Evolutionary conservation across 2,113 vertebrate genomes (phyloP), one percentile per base, ranked within the genome.

Genomic region (Tauraco erythrolophus): DNA sequence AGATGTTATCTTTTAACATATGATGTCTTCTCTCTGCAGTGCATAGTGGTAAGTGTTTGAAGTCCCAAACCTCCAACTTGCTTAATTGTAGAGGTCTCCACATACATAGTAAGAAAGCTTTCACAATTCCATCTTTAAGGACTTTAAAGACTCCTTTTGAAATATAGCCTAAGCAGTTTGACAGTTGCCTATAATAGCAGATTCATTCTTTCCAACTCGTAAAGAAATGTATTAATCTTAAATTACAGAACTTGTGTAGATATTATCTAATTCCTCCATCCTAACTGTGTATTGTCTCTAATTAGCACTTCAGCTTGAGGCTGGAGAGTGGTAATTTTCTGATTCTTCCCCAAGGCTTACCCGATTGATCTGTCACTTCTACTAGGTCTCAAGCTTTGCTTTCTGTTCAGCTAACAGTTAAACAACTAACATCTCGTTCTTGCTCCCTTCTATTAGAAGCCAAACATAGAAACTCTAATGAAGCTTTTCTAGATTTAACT

Each of bases 261-360:
- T 96, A 69, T 72, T 97, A 30, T 89, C 43, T 43, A 80, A 76
- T 92, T 97, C 79, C 46, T 92, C 43, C 89, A 30, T 80, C 80
- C 83, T 71, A 84, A 51, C 60, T 95, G 19, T 90, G 21, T 68
- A 23, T 92, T 97, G 78, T 92, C 71, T 94, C 90, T 98, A 95
- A 95, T 97, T 97, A 97, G 45, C 62, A 58, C 97, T 97, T 98
- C 84, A 88, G 3, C 80, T 97, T 96, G 87, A 97, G 43, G 28
- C 25, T 65, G 27, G 56, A 92, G 80, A 77, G 37, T 65, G 91
- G 39, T 94, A 95, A 95, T 98, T 97, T 96, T 93, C 43, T 69
- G 72, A 39, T 89, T 95, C 62, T 75, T 75, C 33, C 27, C 50
- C 19, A 62, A 62, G 72, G 54, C 89, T 94, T 95, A 91, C 57